These are phyloP conservation scores for Carcharodon carcharias DNA, from an alignment of 2,797 vertebrate species.

Conservation along the genomic window DNA sequence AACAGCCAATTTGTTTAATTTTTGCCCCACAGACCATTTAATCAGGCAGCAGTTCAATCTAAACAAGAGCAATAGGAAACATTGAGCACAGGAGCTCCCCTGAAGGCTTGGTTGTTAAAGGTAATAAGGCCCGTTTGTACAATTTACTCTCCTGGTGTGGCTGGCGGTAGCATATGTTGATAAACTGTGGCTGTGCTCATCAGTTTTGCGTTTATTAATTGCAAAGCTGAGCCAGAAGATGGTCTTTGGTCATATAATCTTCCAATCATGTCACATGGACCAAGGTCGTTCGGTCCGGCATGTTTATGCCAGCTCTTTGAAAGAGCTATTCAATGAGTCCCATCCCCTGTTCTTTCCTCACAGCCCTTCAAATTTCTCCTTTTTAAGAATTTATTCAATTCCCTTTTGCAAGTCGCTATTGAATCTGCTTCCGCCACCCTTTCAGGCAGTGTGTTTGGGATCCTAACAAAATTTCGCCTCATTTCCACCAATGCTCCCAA, in stretches of 20 bases:
- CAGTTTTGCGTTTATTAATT: not conserved
- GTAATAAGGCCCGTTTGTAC: not conserved
- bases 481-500: not conserved
- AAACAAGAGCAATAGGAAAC: not conserved
- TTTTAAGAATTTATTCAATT: not conserved
- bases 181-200: not conserved
- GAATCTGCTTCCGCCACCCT: too few relatives aligned
- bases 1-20: slow-evolving; percentile 21
- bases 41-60: not conserved
- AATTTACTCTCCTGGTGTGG: not conserved
- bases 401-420: too few relatives aligned
- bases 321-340: not conserved
- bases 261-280: not conserved
- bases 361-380: not conserved
- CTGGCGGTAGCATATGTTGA: not conserved
- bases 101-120: not conserved
- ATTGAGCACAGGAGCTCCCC: not conserved
- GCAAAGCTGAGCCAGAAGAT: not conserved
- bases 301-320: not conserved
- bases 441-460: not conserved
- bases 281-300: not conserved
- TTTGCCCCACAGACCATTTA: slow-evolving; percentile 11
- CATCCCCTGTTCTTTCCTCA: not conserved
- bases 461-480: not conserved
- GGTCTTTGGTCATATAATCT: not conserved